A percentile compares a stretch with the other conserved stretches of the same genome.
These are phyloP conservation scores for Cromileptes altivelis DNA, from an alignment of 2,113 vertebrate genomes.

Conservation along the genomic window DNA sequence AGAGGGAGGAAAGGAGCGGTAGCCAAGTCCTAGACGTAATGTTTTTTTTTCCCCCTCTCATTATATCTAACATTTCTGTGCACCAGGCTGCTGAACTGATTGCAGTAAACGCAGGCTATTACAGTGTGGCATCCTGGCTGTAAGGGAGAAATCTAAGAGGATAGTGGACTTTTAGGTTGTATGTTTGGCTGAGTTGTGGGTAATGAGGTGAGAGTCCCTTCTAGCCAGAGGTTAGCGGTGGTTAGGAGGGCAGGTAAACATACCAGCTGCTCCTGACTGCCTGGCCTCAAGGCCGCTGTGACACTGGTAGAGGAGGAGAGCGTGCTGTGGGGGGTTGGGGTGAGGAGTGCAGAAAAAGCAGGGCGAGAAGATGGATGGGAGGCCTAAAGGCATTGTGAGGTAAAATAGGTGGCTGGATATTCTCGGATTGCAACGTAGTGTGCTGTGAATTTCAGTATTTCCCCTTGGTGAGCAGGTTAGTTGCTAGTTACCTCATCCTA, in stretches of 20 bases:
- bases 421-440: conserved; percentile 48
- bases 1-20: conserved; percentile 26
- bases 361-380: conserved; percentile 70
- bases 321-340: not conserved
- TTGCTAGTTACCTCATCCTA: not conserved
- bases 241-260: conserved; percentile 78
- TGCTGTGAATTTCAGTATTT: conserved; percentile 40
- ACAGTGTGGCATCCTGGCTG: conserved; percentile 41
- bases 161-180: conserved; percentile 48
- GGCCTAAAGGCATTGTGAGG: conserved; percentile 54
- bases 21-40: conserved; percentile 45
- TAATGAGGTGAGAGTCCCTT: conserved; percentile 80
- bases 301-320: conserved; percentile 53
- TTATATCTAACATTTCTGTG: conserved; percentile 52
- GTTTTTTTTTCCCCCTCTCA: conserved; percentile 11
- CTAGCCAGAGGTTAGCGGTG: conserved; percentile 74
- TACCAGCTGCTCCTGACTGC: conserved; percentile 68
- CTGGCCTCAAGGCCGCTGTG: conserved; percentile 69
- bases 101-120: conserved; percentile 40
- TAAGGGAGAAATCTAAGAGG: conserved; percentile 55
- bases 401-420: conserved; percentile 56
- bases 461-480: conserved; percentile 9
- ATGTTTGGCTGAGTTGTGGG: conserved; percentile 63
- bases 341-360: conserved; percentile 39
- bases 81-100: conserved; percentile 53